A percentile compares a stretch with the other conserved stretches of the same genome.
phyloP scores from a whole-genome alignment of 2,113 vertebrate species.

The Anseranas semipalmata region DNA sequence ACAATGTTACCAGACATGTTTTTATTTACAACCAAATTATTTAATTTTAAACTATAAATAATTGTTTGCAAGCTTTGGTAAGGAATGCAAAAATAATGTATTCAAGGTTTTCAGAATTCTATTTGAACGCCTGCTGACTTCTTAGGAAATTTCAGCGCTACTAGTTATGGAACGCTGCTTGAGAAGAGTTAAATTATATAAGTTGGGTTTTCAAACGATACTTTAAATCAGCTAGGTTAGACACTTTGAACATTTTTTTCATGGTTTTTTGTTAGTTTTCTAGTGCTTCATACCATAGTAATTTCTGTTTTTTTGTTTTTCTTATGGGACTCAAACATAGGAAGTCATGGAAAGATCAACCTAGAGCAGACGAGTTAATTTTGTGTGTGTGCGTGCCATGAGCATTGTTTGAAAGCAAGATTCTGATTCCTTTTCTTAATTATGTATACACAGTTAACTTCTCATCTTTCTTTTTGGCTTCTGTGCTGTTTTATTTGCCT shows the following conservation, averaged over 20 bases:
- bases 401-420: neutral
- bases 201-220: neutral
- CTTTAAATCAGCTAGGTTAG: neutral
- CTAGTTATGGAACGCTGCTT: neutral
- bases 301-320: neutral
- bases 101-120: neutral
- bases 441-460: neutral
- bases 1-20: neutral
- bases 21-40: neutral
- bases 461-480: neutral
- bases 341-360: neutral
- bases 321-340: neutral
- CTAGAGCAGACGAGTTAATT: neutral
- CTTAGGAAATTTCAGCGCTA: neutral
- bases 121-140: neutral
- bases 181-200: neutral
- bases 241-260: neutral
- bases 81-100: neutral
- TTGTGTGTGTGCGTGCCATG: neutral
- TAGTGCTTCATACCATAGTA: accelerated
- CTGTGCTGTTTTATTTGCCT: neutral
- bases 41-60: neutral
- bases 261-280: neutral
- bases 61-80: neutral
- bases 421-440: neutral